A percentile compares a stretch with the other conserved stretches of the same genome.
Conservation (phyloP, 1,140 invertebrate species). For the Diachasma alloeum region DNA sequence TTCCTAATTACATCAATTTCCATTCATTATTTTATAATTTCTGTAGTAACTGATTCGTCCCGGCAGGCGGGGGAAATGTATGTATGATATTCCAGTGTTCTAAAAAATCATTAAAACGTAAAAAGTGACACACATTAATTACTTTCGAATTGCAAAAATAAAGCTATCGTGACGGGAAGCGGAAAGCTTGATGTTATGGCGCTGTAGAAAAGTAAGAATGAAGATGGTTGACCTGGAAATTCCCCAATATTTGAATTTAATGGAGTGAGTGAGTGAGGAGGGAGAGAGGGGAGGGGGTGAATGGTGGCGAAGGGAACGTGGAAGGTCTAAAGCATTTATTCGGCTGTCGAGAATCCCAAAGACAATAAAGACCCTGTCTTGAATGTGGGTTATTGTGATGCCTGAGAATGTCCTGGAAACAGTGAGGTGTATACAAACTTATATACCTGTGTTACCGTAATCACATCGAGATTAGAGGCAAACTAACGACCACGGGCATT, state of each 20-base stretch:
- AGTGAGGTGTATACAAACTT: background rate
- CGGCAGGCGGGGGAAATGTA: background rate
- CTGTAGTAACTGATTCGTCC: background rate
- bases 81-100: constrained; percentile 4
- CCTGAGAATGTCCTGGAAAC: background rate
- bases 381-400: background rate
- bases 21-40: background rate
- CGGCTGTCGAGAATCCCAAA: background rate
- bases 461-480: background rate
- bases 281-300: background rate
- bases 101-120: constrained; percentile 31
- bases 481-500: background rate
- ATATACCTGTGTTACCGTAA: constrained; percentile 2
- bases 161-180: background rate
- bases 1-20: background rate
- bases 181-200: background rate
- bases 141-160: background rate
- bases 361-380: background rate
- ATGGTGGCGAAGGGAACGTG: background rate
- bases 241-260: background rate
- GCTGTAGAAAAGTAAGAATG: background rate
- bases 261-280: background rate
- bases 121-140: constrained; percentile 28
- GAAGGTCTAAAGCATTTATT: background rate
- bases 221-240: background rate